These are phyloP conservation scores for Pimephales promelas DNA, from an alignment of 2,113 vertebrate species.

Conservation along the genomic window DNA sequence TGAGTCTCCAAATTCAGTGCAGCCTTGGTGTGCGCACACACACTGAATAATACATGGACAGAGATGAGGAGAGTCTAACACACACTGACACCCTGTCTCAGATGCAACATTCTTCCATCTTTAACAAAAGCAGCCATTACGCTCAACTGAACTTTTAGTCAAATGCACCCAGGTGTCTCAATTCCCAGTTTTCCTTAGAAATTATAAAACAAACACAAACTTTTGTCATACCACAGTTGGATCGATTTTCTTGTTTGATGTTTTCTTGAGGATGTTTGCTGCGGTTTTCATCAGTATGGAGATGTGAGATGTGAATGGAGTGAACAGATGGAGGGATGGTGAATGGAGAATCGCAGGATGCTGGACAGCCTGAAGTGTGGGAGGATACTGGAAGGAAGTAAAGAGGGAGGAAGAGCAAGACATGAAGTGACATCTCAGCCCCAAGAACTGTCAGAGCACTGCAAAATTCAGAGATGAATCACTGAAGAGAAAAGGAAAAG, in stretches of 20 bases:
- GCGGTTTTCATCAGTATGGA: constrained; percentile 43
- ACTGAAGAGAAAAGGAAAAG: constrained; percentile 18
- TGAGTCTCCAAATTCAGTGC: constrained; percentile 27
- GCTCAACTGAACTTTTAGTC: background rate
- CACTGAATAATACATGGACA: constrained; percentile 41
- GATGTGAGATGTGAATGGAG: constrained; percentile 8
- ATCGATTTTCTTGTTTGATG: background rate
- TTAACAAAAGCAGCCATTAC: constrained; percentile 27
- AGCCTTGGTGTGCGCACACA: background rate
- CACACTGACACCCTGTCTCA: constrained; percentile 39
- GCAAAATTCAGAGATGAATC: constrained; percentile 13
- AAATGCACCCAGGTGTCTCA: background rate
- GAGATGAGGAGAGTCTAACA: constrained; percentile 25
- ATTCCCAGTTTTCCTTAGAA: background rate
- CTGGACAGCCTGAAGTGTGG: constrained; percentile 5
- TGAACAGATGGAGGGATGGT: constrained; percentile 8
- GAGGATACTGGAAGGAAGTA: constrained; percentile 30
- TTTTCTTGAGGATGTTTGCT: background rate
- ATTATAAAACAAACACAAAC: background rate
- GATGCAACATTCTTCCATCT: constrained; percentile 27
- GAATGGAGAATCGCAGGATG: background rate
- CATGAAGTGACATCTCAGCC: constrained; percentile 31
- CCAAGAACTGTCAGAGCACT: background rate
- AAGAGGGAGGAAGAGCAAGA: background rate
- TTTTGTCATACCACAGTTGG: background rate